Base-by-base conservation (phyloP, 2,888 invertebrate species). In the Rhamnusium bicolor region DNA sequence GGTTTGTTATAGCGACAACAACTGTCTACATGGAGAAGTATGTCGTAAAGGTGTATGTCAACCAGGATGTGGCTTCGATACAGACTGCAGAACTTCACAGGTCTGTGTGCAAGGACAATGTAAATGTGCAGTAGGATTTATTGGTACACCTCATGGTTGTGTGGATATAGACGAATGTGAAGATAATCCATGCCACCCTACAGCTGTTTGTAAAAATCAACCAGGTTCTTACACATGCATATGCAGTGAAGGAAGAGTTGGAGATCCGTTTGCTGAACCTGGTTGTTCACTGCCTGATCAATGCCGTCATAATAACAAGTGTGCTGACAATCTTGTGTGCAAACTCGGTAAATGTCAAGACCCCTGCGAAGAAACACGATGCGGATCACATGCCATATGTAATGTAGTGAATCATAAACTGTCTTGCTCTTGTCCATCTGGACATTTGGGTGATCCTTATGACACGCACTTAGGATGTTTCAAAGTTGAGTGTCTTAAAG, bases 1-100 rank as follows among this genome's bases (percentile, higher is more conserved):
- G 89, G 92, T 96, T 40, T 97, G 97, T 85, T 96, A 96, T 84
- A 93, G 94, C 8, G 96, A 96, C 85, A 95, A 94, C 83, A 97
- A 97, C 84, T 97, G 97, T 83, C 90, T 96, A 81, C 94, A 95
- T 1, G 97, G 97, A 61, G 97, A 97, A 89, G 93, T 97, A 72
- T 97, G 97, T 81, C 92, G 92, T 74, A 89, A 90, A 77, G 96
- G 96, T 66, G 90, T 93, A 51, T 97, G 97, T 84, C 92, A 94
- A 83, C 91, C 93, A 1, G 97, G 97, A 5, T 97, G 97, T 85
- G 92, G 93, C 73, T 91, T 92, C 0, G 95, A 96, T 85, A 90
- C 92, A 1, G 96, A 97, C 83, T 97, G 97, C 84, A 91, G 92
- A 56, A 89, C 91, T 49, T 94, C 94, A 75, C 95, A 97, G 88